Evolutionary conservation across 1,140 invertebrate genomes (phyloP).

Genomic region (Drosophila simulans): DNA sequence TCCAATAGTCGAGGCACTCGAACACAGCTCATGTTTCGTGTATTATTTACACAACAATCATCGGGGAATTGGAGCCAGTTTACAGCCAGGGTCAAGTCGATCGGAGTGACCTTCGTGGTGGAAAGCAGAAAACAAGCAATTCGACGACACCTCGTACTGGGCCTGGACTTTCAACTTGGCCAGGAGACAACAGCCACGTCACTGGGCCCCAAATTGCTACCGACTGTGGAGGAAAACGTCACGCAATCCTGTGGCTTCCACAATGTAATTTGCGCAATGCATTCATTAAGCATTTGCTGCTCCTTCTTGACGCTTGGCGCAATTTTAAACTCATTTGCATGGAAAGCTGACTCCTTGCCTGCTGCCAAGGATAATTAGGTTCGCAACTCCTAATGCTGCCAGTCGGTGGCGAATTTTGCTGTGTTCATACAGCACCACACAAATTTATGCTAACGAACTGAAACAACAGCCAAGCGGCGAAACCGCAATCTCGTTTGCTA

Average conservation of each 20-base stretch:
- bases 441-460: conserved; percentile 52
- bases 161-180: conserved; percentile 31
- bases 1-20: not conserved
- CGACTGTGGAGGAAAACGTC: conserved; percentile 17
- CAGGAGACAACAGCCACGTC: conserved; percentile 19
- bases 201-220: not conserved
- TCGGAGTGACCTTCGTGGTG: conserved; percentile 16
- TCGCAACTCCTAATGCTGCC: conserved; percentile 31
- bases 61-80: conserved; percentile 5
- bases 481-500: conserved; percentile 45
- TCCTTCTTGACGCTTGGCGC: conserved; percentile 12
- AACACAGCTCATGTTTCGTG: conserved; percentile 2
- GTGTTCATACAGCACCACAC: conserved; percentile 22
- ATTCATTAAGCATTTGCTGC: conserved; percentile 56
- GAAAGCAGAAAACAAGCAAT: conserved; percentile 13
- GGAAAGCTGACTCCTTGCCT: conserved; percentile 27
- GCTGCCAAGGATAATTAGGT: conserved; percentile 48
- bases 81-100: conserved; percentile 25
- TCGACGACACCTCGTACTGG: not conserved
- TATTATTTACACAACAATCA: conserved; percentile 60
- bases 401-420: conserved; percentile 23
- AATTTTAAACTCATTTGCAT: conserved; percentile 65
- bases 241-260: conserved; percentile 44
- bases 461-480: conserved; percentile 41
- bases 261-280: conserved; percentile 55